Percentiles rank a stretch among this genome's conserved stretches.
These are phyloP conservation scores for Siniperca undulata DNA, from an alignment of 2,797 vertebrate genomes.

Conservation along the genomic window DNA sequence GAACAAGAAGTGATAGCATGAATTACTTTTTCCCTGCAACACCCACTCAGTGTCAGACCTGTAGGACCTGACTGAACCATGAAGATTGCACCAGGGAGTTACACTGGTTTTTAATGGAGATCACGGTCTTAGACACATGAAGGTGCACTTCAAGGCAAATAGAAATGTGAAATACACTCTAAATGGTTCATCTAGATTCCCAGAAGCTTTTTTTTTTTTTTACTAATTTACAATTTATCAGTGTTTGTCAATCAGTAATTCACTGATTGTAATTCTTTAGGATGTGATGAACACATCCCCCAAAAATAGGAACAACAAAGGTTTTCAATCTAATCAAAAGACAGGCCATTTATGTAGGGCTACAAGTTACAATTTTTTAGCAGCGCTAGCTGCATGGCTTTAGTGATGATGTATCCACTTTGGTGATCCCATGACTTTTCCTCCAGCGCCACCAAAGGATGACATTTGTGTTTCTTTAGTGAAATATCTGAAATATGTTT, in stretches of 20 bases:
- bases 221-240: background rate
- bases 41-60: constrained; percentile 34
- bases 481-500: background rate
- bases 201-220: background rate
- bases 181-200: background rate
- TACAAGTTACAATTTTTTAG: background rate
- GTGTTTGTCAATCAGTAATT: background rate
- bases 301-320: background rate
- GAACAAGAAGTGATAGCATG: constrained; percentile 53
- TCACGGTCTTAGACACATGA: background rate
- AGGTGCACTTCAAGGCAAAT: constrained; percentile 13
- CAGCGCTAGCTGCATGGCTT: background rate
- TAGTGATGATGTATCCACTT: background rate
- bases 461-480: background rate
- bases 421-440: background rate
- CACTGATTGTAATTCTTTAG: background rate
- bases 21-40: constrained; percentile 59
- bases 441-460: background rate
- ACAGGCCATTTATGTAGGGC: no score
- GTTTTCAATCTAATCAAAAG: background rate
- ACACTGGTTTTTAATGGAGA: constrained; percentile 1
- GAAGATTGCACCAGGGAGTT: constrained; percentile 4
- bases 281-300: background rate
- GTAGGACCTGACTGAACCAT: constrained; percentile 6
- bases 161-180: background rate